Percentiles rank a stretch among this genome's conserved stretches.
Evolutionary conservation across 2,113 vertebrate species (phyloP).

Genomic region (Perca flavescens): DNA sequence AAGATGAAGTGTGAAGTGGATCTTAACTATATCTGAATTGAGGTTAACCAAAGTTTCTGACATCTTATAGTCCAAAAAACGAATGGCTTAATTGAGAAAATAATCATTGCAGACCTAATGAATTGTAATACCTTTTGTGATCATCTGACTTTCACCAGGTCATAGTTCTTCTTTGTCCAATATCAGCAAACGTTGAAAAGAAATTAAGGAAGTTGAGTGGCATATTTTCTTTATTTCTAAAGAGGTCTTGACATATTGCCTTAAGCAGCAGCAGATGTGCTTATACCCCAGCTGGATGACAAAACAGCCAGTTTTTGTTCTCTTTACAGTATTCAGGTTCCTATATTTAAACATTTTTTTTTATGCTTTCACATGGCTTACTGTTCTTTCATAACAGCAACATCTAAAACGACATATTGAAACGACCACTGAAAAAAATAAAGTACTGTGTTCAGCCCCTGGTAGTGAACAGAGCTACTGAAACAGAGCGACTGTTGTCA

Average conservation of each 20-base stretch:
- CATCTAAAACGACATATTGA: background rate
- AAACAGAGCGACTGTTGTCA: background rate
- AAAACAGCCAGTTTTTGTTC: background rate
- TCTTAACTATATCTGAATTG: too few relatives aligned
- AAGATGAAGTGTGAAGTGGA: too few relatives aligned
- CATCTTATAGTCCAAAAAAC: too few relatives aligned
- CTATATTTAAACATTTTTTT: background rate
- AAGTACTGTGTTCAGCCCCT: background rate
- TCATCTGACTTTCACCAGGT: too few relatives aligned
- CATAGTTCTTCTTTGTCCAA: background rate
- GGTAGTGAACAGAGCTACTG: background rate
- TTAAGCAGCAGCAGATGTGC: background rate
- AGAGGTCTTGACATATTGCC: background rate
- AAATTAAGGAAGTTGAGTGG: background rate
- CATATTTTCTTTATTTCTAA: background rate
- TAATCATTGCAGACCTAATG: too few relatives aligned
- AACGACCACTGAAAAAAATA: background rate
- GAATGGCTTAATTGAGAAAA: too few relatives aligned
- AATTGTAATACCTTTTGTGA: too few relatives aligned
- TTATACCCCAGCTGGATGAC: background rate
- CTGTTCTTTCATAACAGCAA: background rate
- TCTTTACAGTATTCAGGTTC: background rate
- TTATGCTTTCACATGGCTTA: background rate
- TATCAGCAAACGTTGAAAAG: background rate
- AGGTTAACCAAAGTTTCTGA: too few relatives aligned